phyloP scores from a whole-genome alignment of 2,113 vertebrate genomes.

The Casuarius casuarius region DNA sequence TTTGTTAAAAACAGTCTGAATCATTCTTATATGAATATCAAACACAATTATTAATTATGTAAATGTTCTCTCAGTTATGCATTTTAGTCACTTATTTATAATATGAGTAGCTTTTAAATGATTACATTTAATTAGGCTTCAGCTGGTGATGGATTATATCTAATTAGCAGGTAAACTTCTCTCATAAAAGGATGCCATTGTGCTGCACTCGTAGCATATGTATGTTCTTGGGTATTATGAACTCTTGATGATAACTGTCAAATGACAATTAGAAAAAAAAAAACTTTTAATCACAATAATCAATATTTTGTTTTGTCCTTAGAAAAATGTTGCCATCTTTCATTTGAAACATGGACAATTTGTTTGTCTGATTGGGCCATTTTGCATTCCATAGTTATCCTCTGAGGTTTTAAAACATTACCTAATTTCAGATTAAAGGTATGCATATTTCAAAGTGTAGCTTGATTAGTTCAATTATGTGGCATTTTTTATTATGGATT shows the following conservation, averaged over 20 bases:
- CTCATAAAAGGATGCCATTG: not conserved
- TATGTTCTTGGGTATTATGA: not conserved
- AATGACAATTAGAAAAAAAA: not conserved
- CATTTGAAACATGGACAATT: not conserved
- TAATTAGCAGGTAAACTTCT: not conserved
- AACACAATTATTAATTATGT: not conserved
- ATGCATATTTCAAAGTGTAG: slow-evolving; percentile 20
- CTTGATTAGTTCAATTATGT: slow-evolving; percentile 57
- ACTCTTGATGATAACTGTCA: not conserved
- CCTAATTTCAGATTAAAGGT: slow-evolving; percentile 44
- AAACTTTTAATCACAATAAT: not conserved
- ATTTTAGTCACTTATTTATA: not conserved
- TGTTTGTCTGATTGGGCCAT: not conserved
- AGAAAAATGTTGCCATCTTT: not conserved
- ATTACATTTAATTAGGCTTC: slow-evolving; percentile 22
- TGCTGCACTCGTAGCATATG: not conserved
- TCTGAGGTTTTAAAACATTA: not conserved
- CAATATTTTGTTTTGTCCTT: not conserved
- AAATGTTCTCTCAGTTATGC: not conserved
- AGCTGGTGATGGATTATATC: not conserved
- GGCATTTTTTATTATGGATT: slow-evolving; percentile 43
- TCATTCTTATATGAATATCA: not conserved
- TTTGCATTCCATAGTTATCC: not conserved
- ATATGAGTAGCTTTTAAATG: not conserved
- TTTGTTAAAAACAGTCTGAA: not conserved